A percentile compares a stretch with the other conserved stretches of the same genome.
These are phyloP conservation scores for Spilarctia lutea DNA, from an alignment of 2,888 invertebrate genomes.

Conservation along the genomic window DNA sequence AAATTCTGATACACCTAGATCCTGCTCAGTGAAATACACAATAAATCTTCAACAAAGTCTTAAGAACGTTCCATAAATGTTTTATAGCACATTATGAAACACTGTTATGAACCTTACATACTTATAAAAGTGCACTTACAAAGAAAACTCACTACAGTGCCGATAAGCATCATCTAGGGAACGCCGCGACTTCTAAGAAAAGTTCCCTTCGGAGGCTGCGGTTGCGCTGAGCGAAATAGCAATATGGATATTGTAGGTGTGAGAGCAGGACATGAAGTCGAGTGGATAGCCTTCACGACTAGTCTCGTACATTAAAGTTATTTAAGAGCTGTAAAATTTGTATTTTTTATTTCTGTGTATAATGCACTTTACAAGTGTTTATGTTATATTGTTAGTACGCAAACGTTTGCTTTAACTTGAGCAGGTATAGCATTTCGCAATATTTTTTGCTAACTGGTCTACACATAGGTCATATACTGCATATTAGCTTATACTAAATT, in stretches of 20 bases:
- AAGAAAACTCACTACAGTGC: slow-evolving; percentile 62
- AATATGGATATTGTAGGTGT: slow-evolving; percentile 33
- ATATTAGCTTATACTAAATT: not conserved
- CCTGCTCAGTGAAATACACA: slow-evolving; percentile 3
- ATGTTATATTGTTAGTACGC: slow-evolving; percentile 43
- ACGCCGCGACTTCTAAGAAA: slow-evolving; percentile 72
- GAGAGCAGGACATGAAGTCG: slow-evolving; percentile 55
- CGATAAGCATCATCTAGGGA: slow-evolving; percentile 64
- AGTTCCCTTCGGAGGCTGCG: slow-evolving; percentile 69
- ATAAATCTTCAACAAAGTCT: slow-evolving; percentile 13
- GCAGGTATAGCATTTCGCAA: slow-evolving; percentile 15
- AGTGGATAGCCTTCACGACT: slow-evolving; percentile 77
- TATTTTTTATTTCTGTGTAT: slow-evolving; percentile 54
- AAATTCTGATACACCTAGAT: not conserved
- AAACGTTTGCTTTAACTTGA: slow-evolving; percentile 11
- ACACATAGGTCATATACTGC: not conserved
- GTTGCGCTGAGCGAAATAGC: slow-evolving; percentile 50
- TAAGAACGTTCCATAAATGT: slow-evolving; percentile 8
- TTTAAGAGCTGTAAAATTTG: slow-evolving; percentile 59
- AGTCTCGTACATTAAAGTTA: slow-evolving; percentile 61
- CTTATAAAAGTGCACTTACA: slow-evolving; percentile 53
- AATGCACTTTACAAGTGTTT: slow-evolving; percentile 48
- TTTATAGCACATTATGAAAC: slow-evolving; percentile 26
- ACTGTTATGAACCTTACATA: slow-evolving; percentile 13
- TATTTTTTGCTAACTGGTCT: slow-evolving; percentile 5